Base-by-base conservation (phyloP, 2,113 vertebrate species). In the Aptenodytes patagonicus region DNA sequence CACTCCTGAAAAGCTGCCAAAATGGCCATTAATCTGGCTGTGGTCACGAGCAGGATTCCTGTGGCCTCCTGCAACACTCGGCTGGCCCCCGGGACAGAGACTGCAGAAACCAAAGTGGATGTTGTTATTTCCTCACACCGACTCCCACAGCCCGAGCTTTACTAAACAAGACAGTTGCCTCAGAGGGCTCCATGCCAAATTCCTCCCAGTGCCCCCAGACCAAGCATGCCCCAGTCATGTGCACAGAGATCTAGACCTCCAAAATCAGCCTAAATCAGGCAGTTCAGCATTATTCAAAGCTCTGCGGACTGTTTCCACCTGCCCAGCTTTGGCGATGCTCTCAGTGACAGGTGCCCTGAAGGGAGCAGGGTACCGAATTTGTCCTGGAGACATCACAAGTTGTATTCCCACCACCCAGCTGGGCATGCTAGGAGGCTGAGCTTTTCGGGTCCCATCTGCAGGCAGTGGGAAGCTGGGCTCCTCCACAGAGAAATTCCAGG, bases 21-120 rank as follows among this genome's bases (percentile, higher is more conserved):
- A 86, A 86, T 86, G 87, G 79, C 87, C 82, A 95, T 91, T 96
- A 95, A 95, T 97, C 93, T 94, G 82, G 71, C 90, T 97, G 91
- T 81, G 94, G 95, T 97, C 93, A 95, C 6, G 1, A 81, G 84
- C 71, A 90, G 76, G 55, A 97, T 97, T 97, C 94, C 90, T 97
- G 94, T 94, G 95, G 95, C 85, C 87, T 97, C 76, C 93, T 94
- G 75, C 93, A 95, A 93, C 87, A 91, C 75, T 52, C 84, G 3
- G 57, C 60, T 0, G 0, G 78, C 89, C 93, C 82, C 70, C 1
- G 2, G 95, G 89, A 94, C 89, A 86, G 84, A 77, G 84, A 65
- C 87, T 89, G 69, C 62, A 94, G 89, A 96, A 96, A 93, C 93
- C 84, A 49, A 95, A 95, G 95, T 84, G 94, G 91, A 95, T 97